Percentiles rank a stretch among this genome's conserved stretches.
Evolutionary conservation across 2,888 invertebrate genomes (phyloP).

Genomic region (Phaedon cochleariae): DNA sequence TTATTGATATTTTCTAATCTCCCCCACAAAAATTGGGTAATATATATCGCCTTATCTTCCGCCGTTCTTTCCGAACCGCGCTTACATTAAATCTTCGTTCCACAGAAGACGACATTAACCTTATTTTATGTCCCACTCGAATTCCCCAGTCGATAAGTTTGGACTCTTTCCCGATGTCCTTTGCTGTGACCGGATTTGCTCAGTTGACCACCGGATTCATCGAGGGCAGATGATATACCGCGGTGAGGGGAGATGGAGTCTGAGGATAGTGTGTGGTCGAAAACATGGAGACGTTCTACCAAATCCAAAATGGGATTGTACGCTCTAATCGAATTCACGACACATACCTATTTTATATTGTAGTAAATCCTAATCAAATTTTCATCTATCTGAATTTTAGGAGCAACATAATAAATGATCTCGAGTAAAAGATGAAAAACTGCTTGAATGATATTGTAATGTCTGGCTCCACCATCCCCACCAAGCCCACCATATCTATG

Average conservation of each 20-base stretch:
- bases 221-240: background rate
- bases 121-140: slow-evolving; percentile 38
- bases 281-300: too few species aligned
- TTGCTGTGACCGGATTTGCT: background rate
- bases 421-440: too few species aligned
- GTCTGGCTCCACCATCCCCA: too few species aligned
- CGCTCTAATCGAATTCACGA: too few species aligned
- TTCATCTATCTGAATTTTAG: too few species aligned
- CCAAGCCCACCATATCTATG: too few species aligned
- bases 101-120: slow-evolving; percentile 37
- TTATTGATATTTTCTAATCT: slow-evolving; percentile 27
- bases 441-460: too few species aligned
- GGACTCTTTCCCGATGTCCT: background rate
- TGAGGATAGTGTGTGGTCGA: too few species aligned
- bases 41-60: slow-evolving; percentile 31
- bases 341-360: too few species aligned
- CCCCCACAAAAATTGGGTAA: slow-evolving; percentile 9
- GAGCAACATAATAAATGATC: too few species aligned
- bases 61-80: slow-evolving; percentile 37
- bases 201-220: background rate
- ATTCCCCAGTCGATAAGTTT: slow-evolving; percentile 39
- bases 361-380: too few species aligned
- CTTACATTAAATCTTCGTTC: slow-evolving; percentile 41
- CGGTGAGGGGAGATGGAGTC: background rate
- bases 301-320: too few species aligned